Percentiles rank a stretch among this genome's conserved stretches.
These are phyloP conservation scores for Plecotus auritus DNA, from an alignment of 2,113 vertebrate genomes.

Conservation along the genomic window DNA sequence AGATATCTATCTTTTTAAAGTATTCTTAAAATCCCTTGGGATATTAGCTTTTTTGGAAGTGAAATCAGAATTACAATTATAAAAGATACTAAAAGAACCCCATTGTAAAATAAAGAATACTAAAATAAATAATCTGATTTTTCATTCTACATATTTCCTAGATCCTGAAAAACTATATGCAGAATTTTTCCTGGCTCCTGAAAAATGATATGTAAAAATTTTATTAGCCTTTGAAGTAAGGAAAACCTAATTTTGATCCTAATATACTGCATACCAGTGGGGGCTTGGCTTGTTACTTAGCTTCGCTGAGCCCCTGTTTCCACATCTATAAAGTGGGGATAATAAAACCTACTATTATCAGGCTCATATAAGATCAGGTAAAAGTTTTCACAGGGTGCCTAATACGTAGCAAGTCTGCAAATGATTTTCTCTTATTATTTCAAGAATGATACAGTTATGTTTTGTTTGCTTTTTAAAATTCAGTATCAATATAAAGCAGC, in stretches of 20 bases:
- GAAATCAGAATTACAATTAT: neutral
- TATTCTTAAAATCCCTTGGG: neutral
- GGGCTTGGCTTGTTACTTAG: neutral
- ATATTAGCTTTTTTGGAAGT: neutral
- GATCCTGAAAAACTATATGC: neutral
- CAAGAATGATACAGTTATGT: neutral
- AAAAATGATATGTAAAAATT: neutral
- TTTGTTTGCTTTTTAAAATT: slow-evolving; percentile 26
- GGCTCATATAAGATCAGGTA: neutral
- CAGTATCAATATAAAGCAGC: neutral
- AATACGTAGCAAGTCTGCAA: neutral
- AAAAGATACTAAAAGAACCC: neutral
- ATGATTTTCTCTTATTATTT: neutral
- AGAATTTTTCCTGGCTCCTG: neutral
- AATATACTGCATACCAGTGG: neutral
- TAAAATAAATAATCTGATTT: neutral
- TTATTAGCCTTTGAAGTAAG: neutral
- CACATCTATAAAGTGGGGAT: neutral
- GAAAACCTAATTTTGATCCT: neutral
- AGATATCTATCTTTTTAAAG: neutral
- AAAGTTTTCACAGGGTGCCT: neutral
- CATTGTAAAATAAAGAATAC: neutral
- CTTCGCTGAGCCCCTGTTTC: neutral
- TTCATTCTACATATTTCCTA: neutral
- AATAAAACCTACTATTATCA: neutral